A percentile compares a stretch with the other conserved stretches of the same genome.
These are phyloP conservation scores for Aphaenogaster floridana DNA, from an alignment of 1,140 invertebrate species.

Conservation along the genomic window DNA sequence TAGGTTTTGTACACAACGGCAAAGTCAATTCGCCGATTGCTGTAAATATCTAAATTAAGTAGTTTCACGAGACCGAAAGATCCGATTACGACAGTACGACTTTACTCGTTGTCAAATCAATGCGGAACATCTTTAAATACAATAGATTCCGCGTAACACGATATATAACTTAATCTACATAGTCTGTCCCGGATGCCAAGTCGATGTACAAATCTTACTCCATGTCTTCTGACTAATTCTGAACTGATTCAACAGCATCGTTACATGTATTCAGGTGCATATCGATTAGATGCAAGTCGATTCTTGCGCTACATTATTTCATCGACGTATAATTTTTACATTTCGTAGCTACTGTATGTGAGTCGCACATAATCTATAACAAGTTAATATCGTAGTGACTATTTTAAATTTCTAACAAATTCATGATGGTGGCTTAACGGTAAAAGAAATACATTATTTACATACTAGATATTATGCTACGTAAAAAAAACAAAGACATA, in stretches of 20 bases:
- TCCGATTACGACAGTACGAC: not conserved
- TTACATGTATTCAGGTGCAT: slow-evolving; percentile 63
- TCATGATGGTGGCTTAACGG: not conserved
- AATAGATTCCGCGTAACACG: not conserved
- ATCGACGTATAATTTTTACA: slow-evolving; percentile 3
- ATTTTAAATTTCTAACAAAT: not conserved
- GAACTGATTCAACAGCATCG: not conserved
- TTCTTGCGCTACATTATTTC: slow-evolving; percentile 3
- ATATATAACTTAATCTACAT: not conserved
- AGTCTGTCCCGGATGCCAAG: not conserved
- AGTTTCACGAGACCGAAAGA: slow-evolving; percentile 35
- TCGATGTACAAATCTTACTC: slow-evolving; percentile 23
- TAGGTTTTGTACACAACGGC: slow-evolving; percentile 51
- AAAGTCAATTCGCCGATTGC: slow-evolving; percentile 67
- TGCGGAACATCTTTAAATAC: slow-evolving; percentile 43
- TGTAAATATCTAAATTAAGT: slow-evolving; percentile 55
- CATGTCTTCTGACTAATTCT: slow-evolving; percentile 11
- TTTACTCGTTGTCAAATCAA: slow-evolving; percentile 25
- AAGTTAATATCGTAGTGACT: not conserved
- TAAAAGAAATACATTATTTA: not conserved
- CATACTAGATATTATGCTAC: not conserved
- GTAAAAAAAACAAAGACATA: not conserved
- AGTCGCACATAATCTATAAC: not conserved
- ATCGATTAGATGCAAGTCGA: slow-evolving; percentile 27
- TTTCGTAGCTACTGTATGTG: not conserved